Conservation (phyloP, 2,888 invertebrate species). For the Timandra comae region DNA sequence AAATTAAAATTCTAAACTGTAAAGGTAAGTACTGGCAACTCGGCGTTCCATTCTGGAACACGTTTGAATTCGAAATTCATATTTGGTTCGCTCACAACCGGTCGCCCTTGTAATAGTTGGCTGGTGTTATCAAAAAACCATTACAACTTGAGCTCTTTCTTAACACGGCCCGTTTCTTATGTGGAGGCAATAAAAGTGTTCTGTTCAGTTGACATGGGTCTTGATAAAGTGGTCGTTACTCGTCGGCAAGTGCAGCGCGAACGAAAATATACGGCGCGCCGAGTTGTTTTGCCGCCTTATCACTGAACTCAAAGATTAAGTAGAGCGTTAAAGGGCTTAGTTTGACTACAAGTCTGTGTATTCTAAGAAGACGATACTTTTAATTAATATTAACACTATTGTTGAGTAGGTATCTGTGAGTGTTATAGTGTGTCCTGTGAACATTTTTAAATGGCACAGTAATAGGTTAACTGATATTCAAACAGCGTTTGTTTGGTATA, state of each 20-base stretch:
- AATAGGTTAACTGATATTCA: too few relatives aligned
- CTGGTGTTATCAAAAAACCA: slow-evolving; percentile 69
- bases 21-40: slow-evolving; percentile 29
- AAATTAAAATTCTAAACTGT: slow-evolving; percentile 12
- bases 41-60: slow-evolving; percentile 55
- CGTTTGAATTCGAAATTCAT: slow-evolving; percentile 68
- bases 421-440: too few relatives aligned
- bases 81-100: slow-evolving; percentile 70
- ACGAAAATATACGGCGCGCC: slow-evolving; percentile 74
- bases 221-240: slow-evolving; percentile 46
- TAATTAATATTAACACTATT: too few relatives aligned
- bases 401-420: too few relatives aligned
- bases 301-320: slow-evolving; percentile 56
- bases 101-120: slow-evolving; percentile 77
- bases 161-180: slow-evolving; percentile 30
- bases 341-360: slow-evolving; percentile 3
- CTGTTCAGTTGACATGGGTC: slow-evolving; percentile 44
- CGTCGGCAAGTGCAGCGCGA: slow-evolving; percentile 74
- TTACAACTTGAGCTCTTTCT: slow-evolving; percentile 40
- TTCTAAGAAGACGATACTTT: too few relatives aligned
- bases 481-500: too few relatives aligned
- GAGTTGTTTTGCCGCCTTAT: slow-evolving; percentile 76
- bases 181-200: slow-evolving; percentile 25
- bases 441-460: too few relatives aligned
- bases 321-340: too few relatives aligned